Percentiles rank a stretch among this genome's conserved stretches.
phyloP scores from a whole-genome alignment of 2,797 vertebrate genomes.

The Ciconia nigra region DNA sequence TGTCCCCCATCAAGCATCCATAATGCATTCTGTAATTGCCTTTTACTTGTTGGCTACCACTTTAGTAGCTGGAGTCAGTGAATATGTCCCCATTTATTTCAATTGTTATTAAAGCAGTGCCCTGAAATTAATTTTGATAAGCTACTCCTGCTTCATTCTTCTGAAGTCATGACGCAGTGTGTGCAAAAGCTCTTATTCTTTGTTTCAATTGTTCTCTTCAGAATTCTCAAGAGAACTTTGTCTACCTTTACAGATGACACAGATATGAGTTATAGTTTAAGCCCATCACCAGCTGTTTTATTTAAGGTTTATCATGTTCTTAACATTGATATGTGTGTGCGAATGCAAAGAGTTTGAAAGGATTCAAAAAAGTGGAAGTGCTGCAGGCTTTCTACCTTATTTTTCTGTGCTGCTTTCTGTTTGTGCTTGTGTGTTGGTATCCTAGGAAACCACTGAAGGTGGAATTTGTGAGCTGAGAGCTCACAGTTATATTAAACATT shows the following conservation, averaged over 20 bases:
- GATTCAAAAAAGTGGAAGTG: background rate
- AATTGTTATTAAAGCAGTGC: background rate
- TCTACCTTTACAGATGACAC: background rate
- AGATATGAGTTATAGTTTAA: background rate
- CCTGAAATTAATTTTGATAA: background rate
- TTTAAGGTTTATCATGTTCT: background rate
- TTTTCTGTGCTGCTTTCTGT: background rate
- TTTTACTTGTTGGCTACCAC: background rate
- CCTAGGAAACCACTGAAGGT: conserved; percentile 25
- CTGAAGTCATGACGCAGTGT: background rate
- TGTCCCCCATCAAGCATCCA: background rate
- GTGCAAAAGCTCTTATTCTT: background rate
- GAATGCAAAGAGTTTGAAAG: background rate
- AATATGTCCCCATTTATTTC: background rate
- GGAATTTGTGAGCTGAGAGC: background rate
- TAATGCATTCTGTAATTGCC: background rate
- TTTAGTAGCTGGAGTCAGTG: background rate
- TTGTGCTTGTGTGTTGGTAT: conserved; percentile 10
- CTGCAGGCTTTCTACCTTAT: background rate
- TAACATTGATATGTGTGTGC: background rate
- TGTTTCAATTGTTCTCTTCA: background rate
- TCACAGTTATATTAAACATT: background rate
- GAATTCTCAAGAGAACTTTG: background rate
- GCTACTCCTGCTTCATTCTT: background rate
- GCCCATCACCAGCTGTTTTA: background rate